Evolutionary conservation across 2,888 invertebrate genomes (phyloP).

Genomic region (Euplagia quadripunctaria): DNA sequence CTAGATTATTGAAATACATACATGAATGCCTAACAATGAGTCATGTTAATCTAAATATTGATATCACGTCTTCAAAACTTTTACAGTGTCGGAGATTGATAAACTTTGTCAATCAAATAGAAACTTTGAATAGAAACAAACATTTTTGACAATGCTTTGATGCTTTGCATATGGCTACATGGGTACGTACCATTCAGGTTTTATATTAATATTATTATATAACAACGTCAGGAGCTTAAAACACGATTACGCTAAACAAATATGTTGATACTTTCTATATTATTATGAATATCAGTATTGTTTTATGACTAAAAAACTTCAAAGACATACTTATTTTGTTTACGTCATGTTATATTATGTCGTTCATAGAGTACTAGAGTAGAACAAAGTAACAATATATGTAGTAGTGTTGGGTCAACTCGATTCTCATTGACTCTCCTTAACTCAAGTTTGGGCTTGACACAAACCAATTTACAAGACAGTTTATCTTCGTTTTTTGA

Average conservation of each 20-base stretch:
- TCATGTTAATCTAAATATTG: neutral
- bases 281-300: slow-evolving; percentile 19
- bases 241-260: slow-evolving; percentile 19
- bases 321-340: slow-evolving; percentile 35
- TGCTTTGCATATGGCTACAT: slow-evolving; percentile 3
- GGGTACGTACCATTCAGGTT: slow-evolving; percentile 4
- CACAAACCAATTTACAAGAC: too few species aligned
- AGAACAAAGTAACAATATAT: too few species aligned
- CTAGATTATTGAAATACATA: neutral
- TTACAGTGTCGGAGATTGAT: neutral
- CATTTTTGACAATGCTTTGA: slow-evolving; percentile 1
- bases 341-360: slow-evolving; percentile 41
- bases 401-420: too few species aligned
- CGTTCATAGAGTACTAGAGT: too few species aligned
- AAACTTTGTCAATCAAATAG: neutral
- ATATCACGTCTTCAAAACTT: neutral
- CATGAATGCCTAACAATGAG: neutral
- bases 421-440: too few species aligned
- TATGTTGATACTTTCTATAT: slow-evolving; percentile 1
- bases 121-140: neutral
- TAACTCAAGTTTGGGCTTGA: too few species aligned
- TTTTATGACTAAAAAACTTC: slow-evolving; percentile 17
- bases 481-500: too few species aligned
- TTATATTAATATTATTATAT: slow-evolving; percentile 9
- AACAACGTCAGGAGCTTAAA: slow-evolving; percentile 5